Evolutionary conservation across 2,888 invertebrate species (phyloP).

Genomic region (Macropis europaea): DNA sequence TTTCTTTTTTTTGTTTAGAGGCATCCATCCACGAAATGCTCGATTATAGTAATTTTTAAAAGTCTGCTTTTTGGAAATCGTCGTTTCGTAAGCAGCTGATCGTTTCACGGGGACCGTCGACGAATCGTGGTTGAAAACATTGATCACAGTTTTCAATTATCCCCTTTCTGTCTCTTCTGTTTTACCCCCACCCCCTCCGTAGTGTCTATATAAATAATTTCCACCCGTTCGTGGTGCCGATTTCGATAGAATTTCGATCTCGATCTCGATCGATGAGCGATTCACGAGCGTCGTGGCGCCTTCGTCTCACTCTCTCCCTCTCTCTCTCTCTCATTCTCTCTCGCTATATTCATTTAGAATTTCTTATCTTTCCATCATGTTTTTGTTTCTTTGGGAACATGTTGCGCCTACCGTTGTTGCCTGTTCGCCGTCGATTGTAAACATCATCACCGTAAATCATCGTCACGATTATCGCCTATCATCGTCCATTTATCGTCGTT

Average conservation of each 20-base stretch:
- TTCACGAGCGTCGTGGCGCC: conserved; percentile 32
- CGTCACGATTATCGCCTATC: conserved; percentile 12
- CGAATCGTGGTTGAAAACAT: conserved; percentile 29
- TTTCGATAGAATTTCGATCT: conserved; percentile 12
- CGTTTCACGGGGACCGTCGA: conserved; percentile 25
- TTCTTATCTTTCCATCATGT: conserved; percentile 30
- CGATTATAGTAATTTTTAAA: conserved; percentile 33
- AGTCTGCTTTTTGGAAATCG: conserved; percentile 28
- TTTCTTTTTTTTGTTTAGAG: neutral
- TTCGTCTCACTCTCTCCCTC: conserved; percentile 32
- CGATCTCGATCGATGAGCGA: conserved; percentile 28
- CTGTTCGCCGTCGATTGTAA: conserved; percentile 30
- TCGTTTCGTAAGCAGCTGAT: neutral
- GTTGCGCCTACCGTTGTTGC: conserved; percentile 54
- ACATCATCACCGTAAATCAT: conserved; percentile 38
- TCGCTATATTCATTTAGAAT: conserved; percentile 37
- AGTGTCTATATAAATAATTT: conserved; percentile 22
- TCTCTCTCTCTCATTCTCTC: conserved; percentile 41
- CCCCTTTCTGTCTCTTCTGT: conserved; percentile 14
- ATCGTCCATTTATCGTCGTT: too few relatives aligned
- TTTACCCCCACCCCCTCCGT: neutral
- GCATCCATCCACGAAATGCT: conserved; percentile 19
- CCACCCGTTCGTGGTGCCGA: conserved; percentile 10
- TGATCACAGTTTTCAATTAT: conserved; percentile 33
- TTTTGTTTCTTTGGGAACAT: conserved; percentile 40